Evolutionary conservation across 1,140 invertebrate genomes (phyloP).

Genomic region (Temnothorax longispinosus): DNA sequence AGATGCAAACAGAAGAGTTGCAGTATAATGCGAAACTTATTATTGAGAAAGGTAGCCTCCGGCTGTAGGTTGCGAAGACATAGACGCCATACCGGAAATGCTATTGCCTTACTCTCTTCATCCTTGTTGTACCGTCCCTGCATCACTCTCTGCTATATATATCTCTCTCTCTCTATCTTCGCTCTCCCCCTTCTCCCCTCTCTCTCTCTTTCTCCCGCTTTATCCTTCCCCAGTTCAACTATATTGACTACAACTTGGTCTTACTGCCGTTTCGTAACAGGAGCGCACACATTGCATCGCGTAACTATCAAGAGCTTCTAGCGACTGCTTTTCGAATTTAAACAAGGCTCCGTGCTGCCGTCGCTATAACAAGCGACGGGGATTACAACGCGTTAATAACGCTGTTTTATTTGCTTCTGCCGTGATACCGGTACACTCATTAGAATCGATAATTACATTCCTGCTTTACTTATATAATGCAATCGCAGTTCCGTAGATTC

Average conservation of each 20-base stretch:
- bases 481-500: slow-evolving; percentile 16
- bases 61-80: slow-evolving; percentile 68
- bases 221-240: slow-evolving; percentile 22
- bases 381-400: slow-evolving; percentile 50
- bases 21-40: slow-evolving; percentile 70
- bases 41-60: slow-evolving; percentile 70
- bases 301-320: slow-evolving; percentile 54
- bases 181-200: neutral
- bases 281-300: slow-evolving; percentile 47
- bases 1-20: slow-evolving; percentile 72
- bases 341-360: slow-evolving; percentile 38
- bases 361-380: slow-evolving; percentile 15
- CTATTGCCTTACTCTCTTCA: slow-evolving; percentile 54
- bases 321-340: slow-evolving; percentile 56
- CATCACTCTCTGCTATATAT: neutral
- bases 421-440: slow-evolving; percentile 37
- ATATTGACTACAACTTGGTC: slow-evolving; percentile 61
- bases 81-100: slow-evolving; percentile 65
- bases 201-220: neutral
- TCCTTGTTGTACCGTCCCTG: slow-evolving; percentile 1
- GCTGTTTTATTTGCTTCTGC: slow-evolving; percentile 48
- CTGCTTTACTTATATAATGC: slow-evolving; percentile 36
- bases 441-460: slow-evolving; percentile 55
- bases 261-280: slow-evolving; percentile 57
- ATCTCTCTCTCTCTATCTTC: neutral